Base-by-base conservation (phyloP, 2,888 invertebrate species). In the Eupithecia pulchellata region DNA sequence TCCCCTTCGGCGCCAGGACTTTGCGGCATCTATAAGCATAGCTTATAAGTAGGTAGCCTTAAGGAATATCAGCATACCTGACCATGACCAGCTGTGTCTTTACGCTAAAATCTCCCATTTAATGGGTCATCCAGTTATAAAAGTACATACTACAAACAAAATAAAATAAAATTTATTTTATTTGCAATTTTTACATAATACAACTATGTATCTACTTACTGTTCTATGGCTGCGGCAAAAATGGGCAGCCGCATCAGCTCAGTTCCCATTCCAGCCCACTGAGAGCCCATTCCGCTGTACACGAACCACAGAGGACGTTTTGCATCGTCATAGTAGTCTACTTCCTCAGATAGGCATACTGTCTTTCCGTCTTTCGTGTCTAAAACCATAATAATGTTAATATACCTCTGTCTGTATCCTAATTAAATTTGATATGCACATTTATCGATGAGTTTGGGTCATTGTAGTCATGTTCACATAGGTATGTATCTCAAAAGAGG, bases 261-360 rank as follows among this genome's bases (percentile, higher is more conserved):
- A 27, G 90, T 83, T 0, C 96, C 96, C 96, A 96, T 96, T 30
- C 95, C 95, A 34, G 94, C 87, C 96, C 96, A 96, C 83, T 96
- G 96, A 0, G 96, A 95, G 17, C 96, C 96, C 96, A 97, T 96
- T 6, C 97, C 96, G 73, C 96, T 96, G 91, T 96, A 96, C 71
- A 97, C 95, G 84, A 95, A 96, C 96, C 96, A 97, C 14, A 97
- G 87, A 4, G 96, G 96, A 1, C 95, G 84, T 29, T 82, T 81
- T 0, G 77, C 86, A 14, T 86, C 82, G 64, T 91, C 89, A 29
- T 83, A 89, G 73, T 90, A 90, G 14, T 82, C 82, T 0, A 75
- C 74, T 20, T 82, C 81, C 66, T 90, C 86, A 3, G 71, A 67
- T 0, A 90, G 66, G 47, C 84, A 79, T 0, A 87, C 77, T 0